Conservation (phyloP, 2,797 vertebrate species). For the Nannoperca australis region DNA sequence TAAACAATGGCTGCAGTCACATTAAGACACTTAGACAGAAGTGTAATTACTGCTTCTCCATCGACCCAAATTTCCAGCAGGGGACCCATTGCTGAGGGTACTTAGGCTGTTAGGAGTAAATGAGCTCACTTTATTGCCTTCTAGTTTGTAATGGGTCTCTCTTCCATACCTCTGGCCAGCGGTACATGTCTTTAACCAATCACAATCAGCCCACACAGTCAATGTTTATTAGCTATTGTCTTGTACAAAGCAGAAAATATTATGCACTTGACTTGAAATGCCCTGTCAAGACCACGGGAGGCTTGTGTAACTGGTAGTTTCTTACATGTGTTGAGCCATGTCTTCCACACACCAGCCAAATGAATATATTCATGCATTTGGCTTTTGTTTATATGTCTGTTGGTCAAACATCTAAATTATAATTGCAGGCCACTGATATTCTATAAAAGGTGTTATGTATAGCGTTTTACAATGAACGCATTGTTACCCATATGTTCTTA, state of each 20-base stretch:
- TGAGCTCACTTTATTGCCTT: slow-evolving; percentile 80
- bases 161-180: slow-evolving; percentile 67
- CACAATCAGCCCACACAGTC: slow-evolving; percentile 57
- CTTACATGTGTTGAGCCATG: slow-evolving; percentile 38
- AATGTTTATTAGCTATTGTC: slow-evolving; percentile 73
- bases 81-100: slow-evolving; percentile 80
- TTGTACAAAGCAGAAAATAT: slow-evolving; percentile 64
- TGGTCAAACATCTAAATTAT: not conserved
- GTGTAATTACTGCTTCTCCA: slow-evolving; percentile 84
- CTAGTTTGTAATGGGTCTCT: slow-evolving; percentile 79
- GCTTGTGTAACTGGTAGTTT: slow-evolving; percentile 34
- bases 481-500: not conserved
- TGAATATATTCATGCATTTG: slow-evolving; percentile 2
- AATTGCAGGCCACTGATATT: not conserved
- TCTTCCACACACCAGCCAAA: slow-evolving; percentile 11
- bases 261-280: slow-evolving; percentile 65
- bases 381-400: slow-evolving; percentile 8
- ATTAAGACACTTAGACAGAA: slow-evolving; percentile 83
- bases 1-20: slow-evolving; percentile 79
- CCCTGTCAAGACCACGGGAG: slow-evolving; percentile 48
- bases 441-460: not conserved
- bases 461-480: not conserved
- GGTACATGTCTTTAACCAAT: slow-evolving; percentile 71
- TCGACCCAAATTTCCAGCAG: slow-evolving; percentile 77
- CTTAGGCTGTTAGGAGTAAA: slow-evolving; percentile 78